A percentile compares a stretch with the other conserved stretches of the same genome.
Evolutionary conservation across 2,888 invertebrate genomes (phyloP).

Genomic region (Melieria crassipennis): DNA sequence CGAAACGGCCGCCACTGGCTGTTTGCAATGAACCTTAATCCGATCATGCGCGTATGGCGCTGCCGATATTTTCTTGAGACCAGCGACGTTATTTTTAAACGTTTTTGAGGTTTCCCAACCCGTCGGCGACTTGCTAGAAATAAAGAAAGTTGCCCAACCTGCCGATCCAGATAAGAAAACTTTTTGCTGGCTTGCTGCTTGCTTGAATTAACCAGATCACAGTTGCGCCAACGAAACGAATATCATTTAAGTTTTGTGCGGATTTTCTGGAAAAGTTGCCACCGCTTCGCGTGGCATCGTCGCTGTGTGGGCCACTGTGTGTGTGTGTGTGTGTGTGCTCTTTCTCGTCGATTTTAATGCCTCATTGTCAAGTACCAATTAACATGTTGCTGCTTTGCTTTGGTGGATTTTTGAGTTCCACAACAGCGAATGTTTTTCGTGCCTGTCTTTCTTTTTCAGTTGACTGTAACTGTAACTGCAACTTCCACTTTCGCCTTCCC

Average conservation of each 20-base stretch:
- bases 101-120: neutral
- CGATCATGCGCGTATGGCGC: slow-evolving; percentile 28
- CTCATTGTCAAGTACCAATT: slow-evolving; percentile 20
- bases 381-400: neutral
- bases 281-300: neutral
- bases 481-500: slow-evolving; percentile 18
- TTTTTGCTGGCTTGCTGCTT: slow-evolving; percentile 1
- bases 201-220: slow-evolving; percentile 16
- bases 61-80: neutral
- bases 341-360: slow-evolving; percentile 11
- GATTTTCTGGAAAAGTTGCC: neutral
- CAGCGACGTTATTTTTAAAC: neutral
- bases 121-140: neutral
- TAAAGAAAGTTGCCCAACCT: slow-evolving; percentile 40
- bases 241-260: too few relatives aligned
- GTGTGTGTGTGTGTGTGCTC: neutral
- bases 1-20: neutral
- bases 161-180: slow-evolving; percentile 27
- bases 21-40: slow-evolving; percentile 38
- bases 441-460: neutral
- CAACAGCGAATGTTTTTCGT: neutral
- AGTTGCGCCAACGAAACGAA: neutral
- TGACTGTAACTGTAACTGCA: neutral
- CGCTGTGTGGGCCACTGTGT: neutral
- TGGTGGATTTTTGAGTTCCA: neutral